A percentile compares a stretch with the other conserved stretches of the same genome.
Evolutionary conservation across 2,797 vertebrate genomes (phyloP).

Genomic region (Chaetodon trifasciatus): DNA sequence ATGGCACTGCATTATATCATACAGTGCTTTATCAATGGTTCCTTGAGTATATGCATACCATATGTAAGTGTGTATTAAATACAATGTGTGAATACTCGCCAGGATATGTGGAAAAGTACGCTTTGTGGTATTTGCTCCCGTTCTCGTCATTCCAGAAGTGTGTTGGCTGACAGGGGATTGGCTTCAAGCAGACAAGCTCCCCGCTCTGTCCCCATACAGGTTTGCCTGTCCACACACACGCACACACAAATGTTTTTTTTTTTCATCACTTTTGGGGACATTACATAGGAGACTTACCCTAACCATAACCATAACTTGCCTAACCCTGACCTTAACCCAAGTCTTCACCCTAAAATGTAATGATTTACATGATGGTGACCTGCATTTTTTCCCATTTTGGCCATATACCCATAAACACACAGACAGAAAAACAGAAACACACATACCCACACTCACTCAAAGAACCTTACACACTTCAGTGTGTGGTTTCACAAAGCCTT

Average conservation of each 20-base stretch:
- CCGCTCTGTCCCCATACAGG: slow-evolving; percentile 96
- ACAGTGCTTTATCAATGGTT: neutral
- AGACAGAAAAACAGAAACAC: slow-evolving; percentile 24
- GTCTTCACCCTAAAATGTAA: no score
- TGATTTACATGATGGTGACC: no score
- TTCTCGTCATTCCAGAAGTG: slow-evolving; percentile 98
- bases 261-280: neutral
- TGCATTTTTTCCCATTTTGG: neutral
- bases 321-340: no score
- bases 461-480: slow-evolving; percentile 34
- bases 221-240: slow-evolving; percentile 84
- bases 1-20: neutral
- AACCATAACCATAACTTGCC: no score
- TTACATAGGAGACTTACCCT: no score
- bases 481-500: slow-evolving; percentile 56
- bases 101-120: slow-evolving; percentile 94
- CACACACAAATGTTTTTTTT: neutral
- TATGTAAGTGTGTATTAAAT: neutral
- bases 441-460: slow-evolving; percentile 25
- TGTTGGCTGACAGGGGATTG: slow-evolving; percentile 95
- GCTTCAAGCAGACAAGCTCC: slow-evolving; percentile 95
- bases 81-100: slow-evolving; percentile 80
- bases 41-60: neutral
- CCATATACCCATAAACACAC: slow-evolving; percentile 32
- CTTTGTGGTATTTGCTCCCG: slow-evolving; percentile 94